Percentiles rank a stretch among this genome's conserved stretches.
These are phyloP conservation scores for Sphyrna mokarran DNA, from an alignment of 2,113 vertebrate species.

Conservation along the genomic window DNA sequence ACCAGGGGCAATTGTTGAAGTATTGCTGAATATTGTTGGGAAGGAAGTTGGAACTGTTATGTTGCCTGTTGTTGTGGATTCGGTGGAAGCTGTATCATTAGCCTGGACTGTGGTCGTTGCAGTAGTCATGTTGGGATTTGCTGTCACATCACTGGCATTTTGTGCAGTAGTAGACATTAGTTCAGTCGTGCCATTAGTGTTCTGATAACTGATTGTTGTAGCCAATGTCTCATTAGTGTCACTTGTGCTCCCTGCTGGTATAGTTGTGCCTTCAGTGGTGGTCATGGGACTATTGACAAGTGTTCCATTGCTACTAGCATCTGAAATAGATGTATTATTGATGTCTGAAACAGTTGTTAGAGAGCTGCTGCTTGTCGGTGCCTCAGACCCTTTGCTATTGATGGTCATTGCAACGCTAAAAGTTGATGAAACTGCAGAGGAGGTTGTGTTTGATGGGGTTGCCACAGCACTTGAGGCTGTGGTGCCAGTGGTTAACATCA, in stretches of 20 bases:
- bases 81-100: not conserved
- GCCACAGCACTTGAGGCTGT: not conserved
- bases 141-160: not conserved
- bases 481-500: not conserved
- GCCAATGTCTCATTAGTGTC: not conserved
- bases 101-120: not conserved
- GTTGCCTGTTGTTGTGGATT: not conserved
- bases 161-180: not conserved
- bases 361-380: not conserved
- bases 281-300: no score
- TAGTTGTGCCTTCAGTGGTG: not conserved
- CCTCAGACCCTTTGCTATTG: not conserved
- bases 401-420: not conserved
- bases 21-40: not conserved
- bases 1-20: not conserved
- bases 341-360: not conserved
- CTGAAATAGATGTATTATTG: not conserved
- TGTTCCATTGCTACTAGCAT: not conserved
- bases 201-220: not conserved
- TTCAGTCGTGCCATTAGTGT: not conserved
- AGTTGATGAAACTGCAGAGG: not conserved
- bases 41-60: not conserved
- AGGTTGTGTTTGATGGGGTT: not conserved
- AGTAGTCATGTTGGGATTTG: not conserved
- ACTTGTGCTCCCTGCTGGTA: not conserved